Base-by-base conservation (phyloP, 2,113 vertebrate genomes). In the Lanius ludovicianus region DNA sequence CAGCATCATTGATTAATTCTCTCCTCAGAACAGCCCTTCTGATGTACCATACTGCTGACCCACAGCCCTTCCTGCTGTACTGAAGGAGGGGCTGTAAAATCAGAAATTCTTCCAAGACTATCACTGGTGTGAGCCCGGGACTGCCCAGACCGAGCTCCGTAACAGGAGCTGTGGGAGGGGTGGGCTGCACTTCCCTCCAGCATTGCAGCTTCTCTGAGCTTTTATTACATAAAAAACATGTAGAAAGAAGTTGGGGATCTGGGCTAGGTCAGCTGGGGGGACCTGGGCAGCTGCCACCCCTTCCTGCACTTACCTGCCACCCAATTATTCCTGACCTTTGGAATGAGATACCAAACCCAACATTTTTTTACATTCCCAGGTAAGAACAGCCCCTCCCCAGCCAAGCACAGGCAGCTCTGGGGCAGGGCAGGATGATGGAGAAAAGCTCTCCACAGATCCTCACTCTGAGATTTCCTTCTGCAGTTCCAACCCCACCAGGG, bases 1-100 rank as follows among this genome's bases (percentile, higher is more conserved):
- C 93, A 80, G 42, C 80, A 10, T 22, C 63, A 5, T 3, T 42
- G 33, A 30, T 56, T 22, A 1, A 30, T 37, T 31, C 56, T 41
- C 74, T 30, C 31, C 2, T 41, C 15, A 30, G 55, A 81, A 7
- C 50, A 35, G 41, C 93, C 83, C 71, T 86, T 73, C 83, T 15
- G 22, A 2, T 25, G 17, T 15, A 10, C 52, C 42, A 0, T 0
- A 0, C 13, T 25, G 4, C 15, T 35, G 83, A 16, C 13, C 16
- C 2, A 3, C 33, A 69, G 63, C 84, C 84, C 73, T 39, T 33
- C 53, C 17, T 13, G 47, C 84, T 69, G 0, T 3, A 1, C 49
- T 47, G 0, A 13, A 74, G 44, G 62, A 70, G 50, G 56, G 68
- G 44, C 2, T 46, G 67, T 6, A 15, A 84, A 46, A 63, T 4